Percentiles rank a stretch among this genome's conserved stretches.
These are phyloP conservation scores for Venusia cambrica DNA, from an alignment of 2,888 invertebrate genomes.

Conservation along the genomic window DNA sequence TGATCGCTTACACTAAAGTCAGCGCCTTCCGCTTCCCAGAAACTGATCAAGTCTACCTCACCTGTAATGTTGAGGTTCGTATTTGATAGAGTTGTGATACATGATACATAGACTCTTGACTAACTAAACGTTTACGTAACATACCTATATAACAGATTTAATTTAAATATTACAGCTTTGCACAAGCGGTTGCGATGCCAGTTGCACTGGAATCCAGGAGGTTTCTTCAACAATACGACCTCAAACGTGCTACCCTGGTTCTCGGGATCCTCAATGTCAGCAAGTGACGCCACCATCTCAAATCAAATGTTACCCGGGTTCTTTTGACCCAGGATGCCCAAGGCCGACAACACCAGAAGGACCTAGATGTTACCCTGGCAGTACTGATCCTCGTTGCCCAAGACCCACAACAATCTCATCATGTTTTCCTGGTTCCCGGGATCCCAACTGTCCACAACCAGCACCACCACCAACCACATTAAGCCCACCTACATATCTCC, in stretches of 20 bases:
- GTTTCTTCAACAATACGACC: conserved; percentile 55
- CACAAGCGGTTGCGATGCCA: conserved; percentile 61
- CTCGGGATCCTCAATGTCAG: conserved; percentile 54
- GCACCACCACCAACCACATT: conserved; percentile 31
- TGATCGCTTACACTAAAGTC: conserved; percentile 84
- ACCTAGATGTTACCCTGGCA: conserved; percentile 48
- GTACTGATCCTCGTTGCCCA: conserved; percentile 46
- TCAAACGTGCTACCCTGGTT: conserved; percentile 54
- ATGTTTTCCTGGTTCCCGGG: conserved; percentile 50
- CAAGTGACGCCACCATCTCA: conserved; percentile 40
- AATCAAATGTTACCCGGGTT: conserved; percentile 39
- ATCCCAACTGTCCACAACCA: conserved; percentile 43
- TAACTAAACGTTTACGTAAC: too few species aligned
- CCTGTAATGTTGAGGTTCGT: conserved; percentile 89
- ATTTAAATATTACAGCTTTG: conserved; percentile 56
- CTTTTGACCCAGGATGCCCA: conserved; percentile 41
- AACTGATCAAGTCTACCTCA: conserved; percentile 85
- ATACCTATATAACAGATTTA: neutral
- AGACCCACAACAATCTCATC: conserved; percentile 41
- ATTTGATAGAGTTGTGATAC: too few species aligned
- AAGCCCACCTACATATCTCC: conserved; percentile 34
- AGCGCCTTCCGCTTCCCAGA: conserved; percentile 89
- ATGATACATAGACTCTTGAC: too few species aligned
- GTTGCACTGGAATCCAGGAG: conserved; percentile 54
- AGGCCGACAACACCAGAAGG: conserved; percentile 38